A percentile compares a stretch with the other conserved stretches of the same genome.
Conservation (phyloP, 2,113 vertebrate genomes). For the Prunella fulvescens region DNA sequence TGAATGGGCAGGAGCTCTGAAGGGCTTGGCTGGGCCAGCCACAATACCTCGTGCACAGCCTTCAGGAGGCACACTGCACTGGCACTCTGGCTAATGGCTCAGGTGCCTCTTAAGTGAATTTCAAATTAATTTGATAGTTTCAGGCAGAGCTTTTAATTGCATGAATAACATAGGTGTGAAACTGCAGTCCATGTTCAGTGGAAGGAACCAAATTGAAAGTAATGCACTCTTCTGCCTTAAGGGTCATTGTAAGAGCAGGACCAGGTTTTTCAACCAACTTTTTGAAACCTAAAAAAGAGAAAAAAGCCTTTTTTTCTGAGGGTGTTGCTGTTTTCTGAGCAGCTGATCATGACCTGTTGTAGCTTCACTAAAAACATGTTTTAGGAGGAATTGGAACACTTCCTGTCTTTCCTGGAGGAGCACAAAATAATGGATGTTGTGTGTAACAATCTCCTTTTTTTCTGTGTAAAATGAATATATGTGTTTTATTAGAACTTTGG, state of each 20-base stretch:
- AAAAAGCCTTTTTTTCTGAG: not conserved
- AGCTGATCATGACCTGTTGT: not conserved
- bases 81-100: not conserved
- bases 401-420: slow-evolving; percentile 9
- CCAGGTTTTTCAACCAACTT: not conserved
- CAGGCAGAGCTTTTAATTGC: not conserved
- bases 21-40: not conserved
- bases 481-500: not conserved
- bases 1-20: not conserved
- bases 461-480: not conserved
- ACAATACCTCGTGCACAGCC: not conserved
- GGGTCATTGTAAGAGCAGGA: not conserved
- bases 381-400: not conserved
- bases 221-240: not conserved
- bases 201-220: not conserved
- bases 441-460: not conserved
- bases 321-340: not conserved
- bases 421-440: not conserved
- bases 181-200: not conserved
- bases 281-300: not conserved
- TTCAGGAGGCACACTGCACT: not conserved
- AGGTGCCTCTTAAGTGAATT: not conserved
- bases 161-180: not conserved
- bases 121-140: not conserved
- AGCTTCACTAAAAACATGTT: not conserved